Base-by-base conservation (phyloP, 2,113 vertebrate genomes). In the Eolophus roseicapilla region DNA sequence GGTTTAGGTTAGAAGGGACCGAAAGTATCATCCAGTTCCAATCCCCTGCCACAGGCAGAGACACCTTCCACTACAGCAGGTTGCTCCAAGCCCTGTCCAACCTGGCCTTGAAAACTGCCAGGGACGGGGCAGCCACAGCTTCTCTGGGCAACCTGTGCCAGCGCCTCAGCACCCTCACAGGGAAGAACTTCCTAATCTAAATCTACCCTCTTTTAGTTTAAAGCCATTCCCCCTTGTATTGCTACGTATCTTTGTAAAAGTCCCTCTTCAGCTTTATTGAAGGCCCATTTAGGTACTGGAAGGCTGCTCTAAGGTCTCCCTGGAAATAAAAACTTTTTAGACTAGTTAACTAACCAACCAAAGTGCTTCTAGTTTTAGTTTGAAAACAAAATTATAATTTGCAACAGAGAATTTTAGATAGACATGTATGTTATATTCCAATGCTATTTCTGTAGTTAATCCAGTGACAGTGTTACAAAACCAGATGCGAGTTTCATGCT, bases 381-480 rank as follows among this genome's bases (percentile, higher is more conserved):
- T 86, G 70, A 90, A 95, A 94, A 69, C 24, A 76, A 95, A 84
- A 76, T 8, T 85, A 23, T 33, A 83, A 75, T 81, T 94, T 86
- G 33, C 71, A 93, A 35, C 14, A 35, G 13, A 68, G 24, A 78
- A 50, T 64, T 71, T 89, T 70, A 62, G 71, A 43, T 69, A 84
- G 25, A 71, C 37, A 24, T 79, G 71, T 59, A 11, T 76, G 28
- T 69, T 83, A 35, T 17, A 35, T 65, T 95, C 47, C 44, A 82
- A 1, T 31, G 35, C 13, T 88, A 59, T 68, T 95, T 86, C 63
- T 92, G 28, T 8, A 73, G 60, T 60, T 86, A 95, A 89, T 82
- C 60, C 60, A 82, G 37, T 20, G 50, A 53, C 52, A 55, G n/a
- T 29, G 57, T 74, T 93, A 90, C 68, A 94, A 86, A 96, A 90